Percentiles rank a stretch among this genome's conserved stretches.
These are phyloP conservation scores for Danaus melanippus DNA, from an alignment of 1,140 invertebrate species.

Conservation along the genomic window DNA sequence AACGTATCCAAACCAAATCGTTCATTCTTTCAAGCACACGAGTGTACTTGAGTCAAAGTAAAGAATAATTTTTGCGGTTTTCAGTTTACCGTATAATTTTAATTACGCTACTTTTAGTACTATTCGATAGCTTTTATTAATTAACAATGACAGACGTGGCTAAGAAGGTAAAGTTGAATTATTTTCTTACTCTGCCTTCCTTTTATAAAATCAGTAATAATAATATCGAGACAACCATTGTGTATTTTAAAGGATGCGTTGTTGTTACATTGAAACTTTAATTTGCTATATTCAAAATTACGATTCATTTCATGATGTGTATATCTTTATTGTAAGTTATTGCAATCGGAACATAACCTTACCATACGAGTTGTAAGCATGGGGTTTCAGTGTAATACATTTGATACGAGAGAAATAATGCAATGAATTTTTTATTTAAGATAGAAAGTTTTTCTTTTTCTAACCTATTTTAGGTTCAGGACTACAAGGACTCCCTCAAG, in stretches of 20 bases:
- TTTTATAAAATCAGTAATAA: slow-evolving; percentile 1
- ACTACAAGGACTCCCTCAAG: slow-evolving; percentile 87
- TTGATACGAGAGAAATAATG: no score
- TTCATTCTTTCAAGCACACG: slow-evolving; percentile 48
- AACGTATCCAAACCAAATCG: slow-evolving; percentile 38
- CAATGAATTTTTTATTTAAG: no score
- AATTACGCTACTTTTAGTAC: slow-evolving; percentile 14
- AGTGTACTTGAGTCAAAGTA: slow-evolving; percentile 33
- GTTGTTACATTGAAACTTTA: no score
- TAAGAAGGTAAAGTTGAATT: slow-evolving; percentile 57
- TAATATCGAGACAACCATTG: no score
- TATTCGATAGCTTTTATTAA: slow-evolving; percentile 14
- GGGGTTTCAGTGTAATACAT: slow-evolving; percentile 19
- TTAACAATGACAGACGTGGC: slow-evolving; percentile 62
- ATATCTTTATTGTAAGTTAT: slow-evolving; percentile 1
- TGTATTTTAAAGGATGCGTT: no score
- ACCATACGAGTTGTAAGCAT: slow-evolving; percentile 31
- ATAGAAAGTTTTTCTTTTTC: no score
- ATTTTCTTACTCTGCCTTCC: slow-evolving; percentile 24
- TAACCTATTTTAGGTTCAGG: slow-evolving; percentile 77
- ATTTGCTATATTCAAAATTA: no score
- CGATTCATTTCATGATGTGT: background rate
- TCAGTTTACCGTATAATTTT: slow-evolving; percentile 10
- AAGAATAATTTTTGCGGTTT: slow-evolving; percentile 20
- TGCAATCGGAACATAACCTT: slow-evolving; percentile 50